Evolutionary conservation across 2,888 invertebrate species (phyloP).

Genomic region (Meliscaeva auricollis): DNA sequence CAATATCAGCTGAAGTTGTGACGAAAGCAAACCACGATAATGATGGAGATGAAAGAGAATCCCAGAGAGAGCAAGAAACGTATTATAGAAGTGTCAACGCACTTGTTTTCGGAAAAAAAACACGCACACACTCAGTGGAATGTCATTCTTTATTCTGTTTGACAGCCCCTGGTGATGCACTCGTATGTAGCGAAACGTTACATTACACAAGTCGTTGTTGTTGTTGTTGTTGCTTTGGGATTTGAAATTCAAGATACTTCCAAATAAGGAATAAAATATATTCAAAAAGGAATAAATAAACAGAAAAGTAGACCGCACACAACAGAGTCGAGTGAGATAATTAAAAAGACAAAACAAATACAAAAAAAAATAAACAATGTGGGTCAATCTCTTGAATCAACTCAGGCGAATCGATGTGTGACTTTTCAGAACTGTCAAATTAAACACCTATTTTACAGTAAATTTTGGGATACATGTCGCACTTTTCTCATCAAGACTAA

Average conservation of each 20-base stretch:
- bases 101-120: slow-evolving; percentile 79
- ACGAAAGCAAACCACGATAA: slow-evolving; percentile 62
- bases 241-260: slow-evolving; percentile 65
- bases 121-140: slow-evolving; percentile 63
- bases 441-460: background rate
- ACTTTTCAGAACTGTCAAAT: slow-evolving; percentile 28
- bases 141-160: slow-evolving; percentile 50
- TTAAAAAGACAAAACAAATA: slow-evolving; percentile 50
- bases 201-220: no score
- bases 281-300: slow-evolving; percentile 30
- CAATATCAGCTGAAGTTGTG: slow-evolving; percentile 74
- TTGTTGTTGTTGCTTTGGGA: slow-evolving; percentile 25
- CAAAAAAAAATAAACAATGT: slow-evolving; percentile 78
- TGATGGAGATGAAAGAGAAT: slow-evolving; percentile 36
- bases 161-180: slow-evolving; percentile 33
- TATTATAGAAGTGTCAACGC: slow-evolving; percentile 81
- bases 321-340: slow-evolving; percentile 45
- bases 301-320: slow-evolving; percentile 32
- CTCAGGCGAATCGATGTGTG: slow-evolving; percentile 37
- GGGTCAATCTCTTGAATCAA: slow-evolving; percentile 81
- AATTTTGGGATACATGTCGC: background rate
- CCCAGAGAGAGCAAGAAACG: slow-evolving; percentile 49
- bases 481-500: slow-evolving; percentile 6
- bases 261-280: slow-evolving; percentile 71
- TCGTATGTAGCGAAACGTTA: background rate